These are phyloP conservation scores for Adelphocoris suturalis DNA, from an alignment of 2,888 invertebrate genomes.

Conservation along the genomic window DNA sequence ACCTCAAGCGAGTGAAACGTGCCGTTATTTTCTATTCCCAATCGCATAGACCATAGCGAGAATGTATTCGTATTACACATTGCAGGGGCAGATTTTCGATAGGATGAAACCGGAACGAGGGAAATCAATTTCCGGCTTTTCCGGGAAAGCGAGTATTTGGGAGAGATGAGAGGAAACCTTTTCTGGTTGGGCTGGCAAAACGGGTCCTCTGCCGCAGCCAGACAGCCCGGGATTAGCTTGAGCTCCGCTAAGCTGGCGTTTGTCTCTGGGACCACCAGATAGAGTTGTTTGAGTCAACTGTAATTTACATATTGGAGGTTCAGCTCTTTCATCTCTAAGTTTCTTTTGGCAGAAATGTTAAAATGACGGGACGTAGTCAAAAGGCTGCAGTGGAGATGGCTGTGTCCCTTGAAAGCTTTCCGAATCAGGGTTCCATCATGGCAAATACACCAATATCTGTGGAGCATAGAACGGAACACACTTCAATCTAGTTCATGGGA, in stretches of 20 bases:
- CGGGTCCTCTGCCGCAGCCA: neutral
- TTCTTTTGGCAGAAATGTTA: neutral
- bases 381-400: neutral
- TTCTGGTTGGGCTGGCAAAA: neutral
- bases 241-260: neutral
- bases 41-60: neutral
- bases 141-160: neutral
- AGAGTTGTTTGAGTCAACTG: slow-evolving; percentile 22
- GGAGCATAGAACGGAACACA: no score
- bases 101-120: slow-evolving; percentile 7
- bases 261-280: neutral
- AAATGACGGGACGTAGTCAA: neutral
- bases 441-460: no score
- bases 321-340: neutral
- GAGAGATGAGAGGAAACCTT: slow-evolving; percentile 8
- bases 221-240: neutral
- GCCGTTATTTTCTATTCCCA: neutral
- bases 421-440: no score
- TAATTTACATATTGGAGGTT: neutral
- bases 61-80: neutral
- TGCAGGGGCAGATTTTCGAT: neutral
- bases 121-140: slow-evolving; percentile 37
- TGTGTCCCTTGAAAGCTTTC: neutral
- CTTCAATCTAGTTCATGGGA: no score
- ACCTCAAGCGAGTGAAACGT: no score